Percentiles rank a stretch among this genome's conserved stretches.
These are phyloP conservation scores for Pollachius pollachius DNA, from an alignment of 2,113 vertebrate species.

Conservation along the genomic window DNA sequence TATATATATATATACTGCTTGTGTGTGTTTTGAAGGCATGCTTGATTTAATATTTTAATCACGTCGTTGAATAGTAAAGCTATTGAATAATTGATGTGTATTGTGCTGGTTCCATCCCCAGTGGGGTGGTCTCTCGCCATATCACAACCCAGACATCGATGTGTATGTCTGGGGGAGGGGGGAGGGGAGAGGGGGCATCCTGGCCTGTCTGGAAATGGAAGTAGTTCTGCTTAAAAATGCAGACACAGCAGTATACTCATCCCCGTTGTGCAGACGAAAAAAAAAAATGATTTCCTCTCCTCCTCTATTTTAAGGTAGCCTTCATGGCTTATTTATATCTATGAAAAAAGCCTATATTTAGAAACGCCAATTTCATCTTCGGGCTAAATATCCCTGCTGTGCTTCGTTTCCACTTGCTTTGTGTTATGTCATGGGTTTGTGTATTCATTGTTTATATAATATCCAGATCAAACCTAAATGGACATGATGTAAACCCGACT, in stretches of 20 bases:
- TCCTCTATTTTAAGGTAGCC: too few species aligned
- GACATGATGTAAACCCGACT: too few species aligned
- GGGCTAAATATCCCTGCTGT: too few species aligned
- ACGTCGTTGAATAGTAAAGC: conserved; percentile 17
- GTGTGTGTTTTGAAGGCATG: conserved; percentile 1
- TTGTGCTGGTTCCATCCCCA: conserved; percentile 32
- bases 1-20: background rate
- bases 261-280: conserved; percentile 24
- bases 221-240: background rate
- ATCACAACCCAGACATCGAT: conserved; percentile 43
- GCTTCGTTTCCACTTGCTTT: too few species aligned
- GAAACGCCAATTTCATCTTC: too few species aligned
- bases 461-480: too few species aligned
- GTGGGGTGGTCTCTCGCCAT: conserved; percentile 39
- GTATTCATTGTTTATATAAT: too few species aligned
- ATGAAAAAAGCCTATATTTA: too few species aligned
- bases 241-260: conserved; percentile 22
- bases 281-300: too few species aligned
- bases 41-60: conserved; percentile 22
- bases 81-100: conserved; percentile 66
- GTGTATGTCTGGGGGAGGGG: conserved; percentile 15
- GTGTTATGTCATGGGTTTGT: too few species aligned
- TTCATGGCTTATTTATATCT: too few species aligned
- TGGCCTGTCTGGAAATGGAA: conserved; percentile 3
- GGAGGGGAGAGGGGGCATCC: background rate